These are phyloP conservation scores for Nicator chloris DNA, from an alignment of 2,113 vertebrate species.

Conservation along the genomic window DNA sequence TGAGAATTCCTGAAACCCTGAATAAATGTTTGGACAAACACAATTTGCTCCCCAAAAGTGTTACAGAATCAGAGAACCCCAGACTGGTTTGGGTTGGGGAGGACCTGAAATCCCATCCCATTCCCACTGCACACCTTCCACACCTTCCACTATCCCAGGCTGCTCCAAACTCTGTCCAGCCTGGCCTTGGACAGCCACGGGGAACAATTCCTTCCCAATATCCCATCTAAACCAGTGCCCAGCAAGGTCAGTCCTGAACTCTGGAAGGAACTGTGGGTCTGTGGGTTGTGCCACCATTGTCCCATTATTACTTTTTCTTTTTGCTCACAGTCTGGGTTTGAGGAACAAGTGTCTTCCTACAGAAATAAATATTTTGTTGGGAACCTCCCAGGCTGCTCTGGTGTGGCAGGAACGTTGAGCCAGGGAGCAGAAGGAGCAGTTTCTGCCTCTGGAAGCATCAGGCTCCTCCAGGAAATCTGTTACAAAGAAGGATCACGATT, in stretches of 20 bases:
- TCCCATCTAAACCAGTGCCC: neutral
- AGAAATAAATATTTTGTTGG: neutral
- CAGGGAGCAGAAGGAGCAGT: neutral
- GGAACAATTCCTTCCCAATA: neutral
- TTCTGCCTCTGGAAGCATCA: neutral
- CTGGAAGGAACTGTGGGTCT: neutral
- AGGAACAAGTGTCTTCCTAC: neutral
- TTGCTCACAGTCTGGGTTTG: neutral
- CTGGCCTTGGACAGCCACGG: neutral
- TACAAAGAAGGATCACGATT: fast-evolving
- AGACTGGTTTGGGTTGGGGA: neutral
- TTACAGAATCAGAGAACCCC: neutral
- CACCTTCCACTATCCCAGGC: fast-evolving
- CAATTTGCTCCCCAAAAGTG: fast-evolving
- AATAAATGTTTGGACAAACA: neutral
- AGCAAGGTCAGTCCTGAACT: neutral
- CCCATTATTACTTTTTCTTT: neutral
- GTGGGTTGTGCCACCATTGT: fast-evolving
- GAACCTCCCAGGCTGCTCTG: neutral
- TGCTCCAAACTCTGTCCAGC: neutral
- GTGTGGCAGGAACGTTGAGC: neutral
- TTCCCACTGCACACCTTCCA: too few relatives aligned
- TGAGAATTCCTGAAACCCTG: neutral
- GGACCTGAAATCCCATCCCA: neutral
- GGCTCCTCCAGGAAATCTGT: neutral